Conservation (phyloP, 2,797 vertebrate species). For the Melanotaenia maccullochi region DNA sequence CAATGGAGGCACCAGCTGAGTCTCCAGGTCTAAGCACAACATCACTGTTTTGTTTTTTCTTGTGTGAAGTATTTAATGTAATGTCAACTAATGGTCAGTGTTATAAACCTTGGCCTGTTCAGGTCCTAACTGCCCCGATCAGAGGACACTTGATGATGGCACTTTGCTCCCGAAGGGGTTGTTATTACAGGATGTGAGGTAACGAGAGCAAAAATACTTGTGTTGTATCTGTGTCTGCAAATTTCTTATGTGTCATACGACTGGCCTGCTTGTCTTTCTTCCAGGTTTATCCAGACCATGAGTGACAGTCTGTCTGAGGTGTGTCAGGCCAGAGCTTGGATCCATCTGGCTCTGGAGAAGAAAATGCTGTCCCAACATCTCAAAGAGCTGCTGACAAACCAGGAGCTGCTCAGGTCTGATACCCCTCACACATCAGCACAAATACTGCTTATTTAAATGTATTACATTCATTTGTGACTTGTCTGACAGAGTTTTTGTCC, state of each 20-base stretch:
- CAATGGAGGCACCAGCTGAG: slow-evolving; percentile 84
- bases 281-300: slow-evolving; percentile 94
- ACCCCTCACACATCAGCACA: not conserved
- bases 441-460: not conserved
- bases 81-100: not conserved
- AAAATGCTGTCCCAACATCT: slow-evolving; percentile 96
- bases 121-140: slow-evolving; percentile 87
- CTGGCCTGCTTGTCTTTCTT: not conserved
- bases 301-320: slow-evolving; percentile 95
- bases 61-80: slow-evolving; percentile 6
- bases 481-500: slow-evolving; percentile 7
- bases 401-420: slow-evolving; percentile 90
- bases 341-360: slow-evolving; percentile 95
- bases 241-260: not conserved
- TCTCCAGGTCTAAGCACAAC: slow-evolving; percentile 85
- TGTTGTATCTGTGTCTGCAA: not conserved
- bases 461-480: not conserved
- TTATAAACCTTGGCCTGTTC: slow-evolving; percentile 20
- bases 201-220: slow-evolving; percentile 12
- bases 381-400: slow-evolving; percentile 93
- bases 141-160: slow-evolving; percentile 85
- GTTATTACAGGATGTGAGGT: slow-evolving; percentile 96
- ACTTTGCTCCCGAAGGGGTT: slow-evolving; percentile 85
- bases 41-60: not conserved
- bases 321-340: slow-evolving; percentile 94